Base-by-base conservation (phyloP, 2,797 vertebrate genomes). In the Bufotes viridis region DNA sequence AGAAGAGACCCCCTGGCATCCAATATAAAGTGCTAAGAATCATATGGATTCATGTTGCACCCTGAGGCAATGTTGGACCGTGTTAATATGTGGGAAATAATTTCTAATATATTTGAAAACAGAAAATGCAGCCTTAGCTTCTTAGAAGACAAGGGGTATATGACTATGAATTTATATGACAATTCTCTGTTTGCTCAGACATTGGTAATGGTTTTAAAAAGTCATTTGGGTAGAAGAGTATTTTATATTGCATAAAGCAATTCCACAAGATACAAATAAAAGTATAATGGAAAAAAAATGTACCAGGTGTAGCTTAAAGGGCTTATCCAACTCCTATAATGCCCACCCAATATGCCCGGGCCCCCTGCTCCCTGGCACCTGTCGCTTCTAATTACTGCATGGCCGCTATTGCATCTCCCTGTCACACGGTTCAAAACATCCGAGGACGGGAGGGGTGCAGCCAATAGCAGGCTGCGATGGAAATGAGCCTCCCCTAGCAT, bases 1-100 rank as follows among this genome's bases (percentile, higher is more conserved):
- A 20, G 55, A 78, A 42, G 86, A 87, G 42, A 53, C 86, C 84
- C 86, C 34, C 67, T 82, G 79, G 86, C 63, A 82, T 53, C 74
- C 49, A 63, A 63, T 87, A 82, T 82, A n/a, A 81, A 61, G 22
- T 57, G 80, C 85, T 70, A 81, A 58, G 63, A 80, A 67, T 87
- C 22, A 61, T 81, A 34, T 81, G 55, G 20, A 60, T 72, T 61
- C 42, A 14, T 53, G 22, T 74, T 81, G 53, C 42, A 55, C 65
- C 78, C 53, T 22, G 9, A 11, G 34, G 67, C n/a, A 58, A 80
- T 42, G 57, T 65, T 87, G 34, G 65, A 81, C 58, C 74, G 61
- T 24, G 74, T 81, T 81, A 81, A 74, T 81, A 81, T 53, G 74
- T 81, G 53, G 55, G 63, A 86, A 60, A 78, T 67, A 86, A 86